Conservation (phyloP, 2,888 invertebrate genomes). For the Andrena trimmerana region DNA sequence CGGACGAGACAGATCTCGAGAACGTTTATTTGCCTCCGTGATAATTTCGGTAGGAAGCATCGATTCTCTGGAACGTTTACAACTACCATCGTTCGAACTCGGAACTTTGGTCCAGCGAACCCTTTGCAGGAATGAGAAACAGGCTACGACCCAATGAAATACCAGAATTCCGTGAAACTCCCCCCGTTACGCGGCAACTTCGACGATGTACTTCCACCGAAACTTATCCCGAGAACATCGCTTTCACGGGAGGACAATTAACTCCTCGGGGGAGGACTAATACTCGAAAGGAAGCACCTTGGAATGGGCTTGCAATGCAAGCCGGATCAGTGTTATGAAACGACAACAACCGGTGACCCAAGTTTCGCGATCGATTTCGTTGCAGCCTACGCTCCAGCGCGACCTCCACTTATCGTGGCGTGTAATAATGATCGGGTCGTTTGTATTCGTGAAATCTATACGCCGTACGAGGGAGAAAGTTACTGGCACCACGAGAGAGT, state of each 20-base stretch:
- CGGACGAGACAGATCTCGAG: no score
- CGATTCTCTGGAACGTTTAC: neutral
- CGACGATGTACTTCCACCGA: slow-evolving; percentile 26
- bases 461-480: neutral
- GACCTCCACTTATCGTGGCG: slow-evolving; percentile 14
- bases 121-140: slow-evolving; percentile 10
- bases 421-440: neutral
- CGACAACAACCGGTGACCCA: slow-evolving; percentile 28
- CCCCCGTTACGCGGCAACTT: slow-evolving; percentile 58
- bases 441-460: neutral
- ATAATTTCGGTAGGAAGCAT: neutral
- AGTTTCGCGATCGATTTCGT: slow-evolving; percentile 33
- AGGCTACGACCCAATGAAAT: slow-evolving; percentile 17
- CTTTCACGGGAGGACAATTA: slow-evolving; percentile 63
- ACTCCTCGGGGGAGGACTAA: slow-evolving; percentile 53
- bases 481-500: neutral
- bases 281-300: slow-evolving; percentile 41
- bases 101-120: slow-evolving; percentile 5
- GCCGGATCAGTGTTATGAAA: slow-evolving; percentile 35
- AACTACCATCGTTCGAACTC: slow-evolving; percentile 5
- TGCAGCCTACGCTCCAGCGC: neutral
- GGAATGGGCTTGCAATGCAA: slow-evolving; percentile 42
- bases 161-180: slow-evolving; percentile 54
- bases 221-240: slow-evolving; percentile 60
- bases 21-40: neutral